Base-by-base conservation (phyloP, 2,888 invertebrate genomes). In the Drosophila hamatofila region DNA sequence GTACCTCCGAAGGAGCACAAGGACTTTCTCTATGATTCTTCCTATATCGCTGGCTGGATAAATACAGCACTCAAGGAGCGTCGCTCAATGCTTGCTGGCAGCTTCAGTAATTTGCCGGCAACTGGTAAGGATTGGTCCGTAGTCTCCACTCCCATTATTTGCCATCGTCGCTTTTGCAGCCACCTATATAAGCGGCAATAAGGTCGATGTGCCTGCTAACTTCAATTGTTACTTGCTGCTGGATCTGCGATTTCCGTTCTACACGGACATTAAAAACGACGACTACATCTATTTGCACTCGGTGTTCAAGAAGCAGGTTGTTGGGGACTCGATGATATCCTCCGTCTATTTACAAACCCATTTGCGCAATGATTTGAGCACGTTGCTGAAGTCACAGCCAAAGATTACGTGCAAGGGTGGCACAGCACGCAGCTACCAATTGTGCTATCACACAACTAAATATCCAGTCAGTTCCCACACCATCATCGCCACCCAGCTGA, bases 151-250 rank as follows among this genome's bases (percentile, higher is more conserved):
- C 46, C 2, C 46, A 16, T 8, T 11, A 0, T 48, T 30, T 9
- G 21, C 9, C 41, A 18, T 9, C 3, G 18, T 18, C 3, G 14
- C 23, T 14, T 6, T 39, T 27, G 23, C 39, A 72, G 70, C 72
- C 30, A 56, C 54, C n/a, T 70, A 60, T 46, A 27, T 64, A n/a
- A 33, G 46, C 41, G 63, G 48, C 0, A 41, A 25, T 46, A 16
- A 21, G 14, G 35, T 72, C 4, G 70, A 72, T 27, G 1, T 72
- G 1, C 71, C 72, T 0, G 27, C 21, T 18, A 55, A 60, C 7
- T 72, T 72, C 11, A 72, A 59, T n/a, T 70, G 70, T 16, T 72
- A 72, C 16, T 46, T 70, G 44, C 16, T 59, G 14, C 12, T 72
- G 55, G 72, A 72, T 6, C 25, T 72, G 0, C 27, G 41, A 3